These are phyloP conservation scores for Laticauda laticaudata DNA, from an alignment of 2,113 vertebrate genomes.

Conservation along the genomic window DNA sequence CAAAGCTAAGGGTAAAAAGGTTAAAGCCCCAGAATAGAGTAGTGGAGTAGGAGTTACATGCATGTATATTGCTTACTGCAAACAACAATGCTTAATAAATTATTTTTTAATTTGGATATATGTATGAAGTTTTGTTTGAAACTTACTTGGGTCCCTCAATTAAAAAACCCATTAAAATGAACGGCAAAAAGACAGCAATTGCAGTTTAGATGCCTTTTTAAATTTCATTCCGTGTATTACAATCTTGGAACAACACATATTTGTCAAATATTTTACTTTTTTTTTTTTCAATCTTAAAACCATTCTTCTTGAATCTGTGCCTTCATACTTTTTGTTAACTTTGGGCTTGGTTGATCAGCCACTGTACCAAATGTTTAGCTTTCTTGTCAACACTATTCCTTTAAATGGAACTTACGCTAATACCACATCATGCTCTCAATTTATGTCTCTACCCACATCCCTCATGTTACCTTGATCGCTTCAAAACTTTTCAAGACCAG, in stretches of 20 bases:
- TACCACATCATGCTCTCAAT: background rate
- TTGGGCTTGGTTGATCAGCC: background rate
- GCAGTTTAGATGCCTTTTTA: background rate
- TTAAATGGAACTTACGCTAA: background rate
- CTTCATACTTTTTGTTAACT: background rate
- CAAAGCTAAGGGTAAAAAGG: conserved; percentile 76
- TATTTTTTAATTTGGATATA: conserved; percentile 72
- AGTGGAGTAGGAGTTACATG: conserved; percentile 41
- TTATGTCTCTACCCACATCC: background rate
- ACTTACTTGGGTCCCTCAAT: background rate
- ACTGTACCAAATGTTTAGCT: background rate
- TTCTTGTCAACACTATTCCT: background rate
- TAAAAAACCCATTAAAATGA: background rate
- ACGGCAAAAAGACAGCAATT: background rate
- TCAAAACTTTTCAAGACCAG: background rate
- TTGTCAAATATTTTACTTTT: background rate
- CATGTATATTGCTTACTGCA: conserved; percentile 69
- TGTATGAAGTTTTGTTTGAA: background rate
- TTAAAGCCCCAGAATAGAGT: conserved; percentile 59
- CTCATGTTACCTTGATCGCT: background rate
- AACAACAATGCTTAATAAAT: conserved; percentile 73
- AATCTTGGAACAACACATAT: background rate
- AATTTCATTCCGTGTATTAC: background rate
- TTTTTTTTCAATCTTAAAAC: background rate
- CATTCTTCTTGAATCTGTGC: background rate